Evolutionary conservation across 2,888 invertebrate species (phyloP), one percentile per base, ranked within the genome.

Genomic region (Apantesis nais): DNA sequence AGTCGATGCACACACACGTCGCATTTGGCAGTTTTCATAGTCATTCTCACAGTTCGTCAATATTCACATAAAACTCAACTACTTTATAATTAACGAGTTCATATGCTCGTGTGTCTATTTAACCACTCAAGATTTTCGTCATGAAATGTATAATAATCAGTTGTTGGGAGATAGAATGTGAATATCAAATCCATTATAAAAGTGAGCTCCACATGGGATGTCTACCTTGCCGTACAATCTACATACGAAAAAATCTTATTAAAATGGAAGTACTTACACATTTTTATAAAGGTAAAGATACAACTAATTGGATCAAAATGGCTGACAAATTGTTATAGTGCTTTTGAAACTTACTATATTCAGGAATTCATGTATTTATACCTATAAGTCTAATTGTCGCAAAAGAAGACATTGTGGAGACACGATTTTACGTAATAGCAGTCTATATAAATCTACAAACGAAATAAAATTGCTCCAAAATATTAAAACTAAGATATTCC

Each of bases 181-280:
- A 94, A 93, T 91, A 92, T 86, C 85, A 86, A 91, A 91, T 80
- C 81, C 78, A 81, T 83, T 58, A 85, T 80, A 87, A 83, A 83
- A 88, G 89, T 90, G 91, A 91, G 88, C 85, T 88, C 88, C 92
- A 87, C 89, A 77, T 83, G 84, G 89, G 89, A 89, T 88, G 86
- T 87, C 91, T 92, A 92, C 89, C 85, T 87, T 90, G 92, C 91
- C 90, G 85, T 91, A 93, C 88, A 87, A 84, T 88, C 92, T 93
- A 93, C 89, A 85, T 91, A 92, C 86, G 91, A 92, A 92, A 93
- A 92, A 92, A 89, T 89, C 91, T 93, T 93, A 93, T 90, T 86
- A 92, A 93, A 94, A 93, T 95, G 94, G 94, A 94, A 95, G 94
- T 95, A 94, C 93, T 93, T 93, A 92, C 89, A 91, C 88, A 86